Evolutionary conservation across 37 sponge, comb jelly and placozoan genomes (phyloP).

Genomic region (Spongilla lacustris): DNA sequence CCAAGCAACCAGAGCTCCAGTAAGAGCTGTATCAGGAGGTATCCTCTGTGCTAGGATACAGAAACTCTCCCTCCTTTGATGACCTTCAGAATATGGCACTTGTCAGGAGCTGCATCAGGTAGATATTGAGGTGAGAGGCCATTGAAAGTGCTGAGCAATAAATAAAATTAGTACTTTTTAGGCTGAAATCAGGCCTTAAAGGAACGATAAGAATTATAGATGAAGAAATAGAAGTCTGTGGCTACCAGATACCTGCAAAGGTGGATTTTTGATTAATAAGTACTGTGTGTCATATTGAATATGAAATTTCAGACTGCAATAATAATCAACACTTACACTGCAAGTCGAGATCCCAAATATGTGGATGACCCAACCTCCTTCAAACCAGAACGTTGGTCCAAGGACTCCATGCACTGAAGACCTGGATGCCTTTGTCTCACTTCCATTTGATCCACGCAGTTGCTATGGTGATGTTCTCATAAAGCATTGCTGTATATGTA

Average conservation of each 20-base stretch:
- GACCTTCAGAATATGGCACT: conserved; percentile 28
- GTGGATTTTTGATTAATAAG: neutral
- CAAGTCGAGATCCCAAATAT: neutral
- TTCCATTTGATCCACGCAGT: conserved; percentile 25
- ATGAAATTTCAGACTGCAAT: no score
- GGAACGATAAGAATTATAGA: neutral
- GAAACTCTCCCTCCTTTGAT: conserved; percentile 8
- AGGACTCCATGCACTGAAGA: neutral
- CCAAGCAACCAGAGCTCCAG: conserved; percentile 40
- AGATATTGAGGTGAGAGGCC: conserved; percentile 13
- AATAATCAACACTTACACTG: neutral
- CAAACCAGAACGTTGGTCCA: conserved; percentile 45
- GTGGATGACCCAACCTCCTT: conserved; percentile 21
- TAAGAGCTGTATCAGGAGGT: conserved; percentile 30
- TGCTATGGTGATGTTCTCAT: neutral
- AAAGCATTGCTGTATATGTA: no score
- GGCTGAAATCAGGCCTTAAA: no score
- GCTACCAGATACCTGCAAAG: conserved; percentile 42
- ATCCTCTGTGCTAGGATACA: neutral
- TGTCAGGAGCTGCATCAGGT: conserved; percentile 39
- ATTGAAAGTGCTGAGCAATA: no score
- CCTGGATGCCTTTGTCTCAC: conserved; percentile 15
- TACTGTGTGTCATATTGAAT: neutral
- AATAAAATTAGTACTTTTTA: no score
- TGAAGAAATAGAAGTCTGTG: neutral